Percentiles rank a stretch among this genome's conserved stretches.
Evolutionary conservation across 1,140 invertebrate species (phyloP).

Genomic region (Dufourea novaeangliae): DNA sequence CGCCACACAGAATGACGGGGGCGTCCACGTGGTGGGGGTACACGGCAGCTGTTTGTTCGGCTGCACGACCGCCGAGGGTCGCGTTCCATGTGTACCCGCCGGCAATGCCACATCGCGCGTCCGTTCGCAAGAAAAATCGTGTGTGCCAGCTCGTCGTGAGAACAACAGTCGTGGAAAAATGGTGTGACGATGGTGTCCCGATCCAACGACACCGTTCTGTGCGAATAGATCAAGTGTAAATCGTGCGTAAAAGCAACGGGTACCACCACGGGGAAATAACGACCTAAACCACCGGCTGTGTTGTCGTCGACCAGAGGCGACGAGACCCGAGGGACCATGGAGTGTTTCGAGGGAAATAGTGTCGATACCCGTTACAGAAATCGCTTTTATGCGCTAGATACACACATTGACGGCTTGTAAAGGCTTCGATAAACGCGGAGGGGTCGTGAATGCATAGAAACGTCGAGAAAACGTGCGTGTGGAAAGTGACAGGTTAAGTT

Average conservation of each 20-base stretch:
- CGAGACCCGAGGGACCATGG: not conserved
- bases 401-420: slow-evolving; percentile 9
- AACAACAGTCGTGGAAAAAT: not conserved
- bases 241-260: not conserved
- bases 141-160: not conserved
- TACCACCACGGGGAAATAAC: not conserved
- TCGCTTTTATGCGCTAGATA: not conserved
- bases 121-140: not conserved
- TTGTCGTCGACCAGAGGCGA: not conserved
- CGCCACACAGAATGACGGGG: slow-evolving; percentile 27
- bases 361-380: not conserved
- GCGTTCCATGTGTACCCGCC: slow-evolving; percentile 64
- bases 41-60: slow-evolving; percentile 68
- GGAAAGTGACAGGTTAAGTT: slow-evolving; percentile 48
- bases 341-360: slow-evolving; percentile 10
- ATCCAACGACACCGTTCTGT: not conserved
- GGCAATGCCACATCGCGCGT: slow-evolving; percentile 60
- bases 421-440: not conserved
- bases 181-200: slow-evolving; percentile 8
- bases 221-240: not conserved
- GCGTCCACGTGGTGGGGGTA: slow-evolving; percentile 58
- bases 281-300: too few species aligned
- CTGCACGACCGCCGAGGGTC: slow-evolving; percentile 51
- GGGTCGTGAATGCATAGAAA: not conserved
- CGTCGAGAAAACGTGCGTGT: not conserved